A percentile compares a stretch with the other conserved stretches of the same genome.
phyloP scores from a whole-genome alignment of 1,140 invertebrate genomes.

The honey bee (Apis mellifera) region Amel_HAv3.1 CM009938.2:10651501-10652000 shows the following conservation, averaged over 20 bases:
- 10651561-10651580: constrained; percentile 29
- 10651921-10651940: too few species aligned
- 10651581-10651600: constrained; percentile 65
- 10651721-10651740: neutral
- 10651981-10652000: too few species aligned
- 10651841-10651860: too few species aligned
- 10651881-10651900: too few species aligned
- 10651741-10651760: neutral
- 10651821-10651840: too few species aligned
- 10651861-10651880: too few species aligned
- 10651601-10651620: constrained; percentile 32
- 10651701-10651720: neutral
- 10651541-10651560: constrained; percentile 18
- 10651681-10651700: constrained; percentile 37
- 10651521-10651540: constrained; percentile 31
- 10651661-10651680: constrained; percentile 60
- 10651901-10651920: too few species aligned
- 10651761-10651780: too few species aligned
- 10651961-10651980: too few species aligned
- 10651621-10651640: constrained; percentile 51
- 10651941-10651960: too few species aligned
- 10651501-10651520: constrained; percentile 32
- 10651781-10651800: too few species aligned
- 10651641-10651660: constrained; percentile 63
- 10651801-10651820: too few species aligned